Evolutionary conservation across 2,797 vertebrate genomes (phyloP).

Genomic region (Schizopygopsis pylzovi): DNA sequence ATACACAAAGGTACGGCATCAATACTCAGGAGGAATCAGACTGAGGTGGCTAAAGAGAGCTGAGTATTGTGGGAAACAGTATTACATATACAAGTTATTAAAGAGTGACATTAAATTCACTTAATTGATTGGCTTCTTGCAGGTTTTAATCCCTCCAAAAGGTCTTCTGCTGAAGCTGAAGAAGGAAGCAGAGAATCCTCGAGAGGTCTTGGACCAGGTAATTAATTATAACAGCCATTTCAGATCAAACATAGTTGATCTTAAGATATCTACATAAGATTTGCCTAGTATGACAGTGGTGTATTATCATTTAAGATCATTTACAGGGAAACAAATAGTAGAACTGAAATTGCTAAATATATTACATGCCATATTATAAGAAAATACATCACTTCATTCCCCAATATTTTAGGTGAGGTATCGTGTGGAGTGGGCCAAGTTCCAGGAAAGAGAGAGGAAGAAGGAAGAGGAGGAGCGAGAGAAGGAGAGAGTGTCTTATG

Average conservation of each 20-base stretch:
- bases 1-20: constrained; percentile 90
- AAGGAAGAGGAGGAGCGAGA: constrained; percentile 98
- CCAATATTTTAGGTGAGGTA: constrained; percentile 86
- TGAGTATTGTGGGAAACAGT: not conserved
- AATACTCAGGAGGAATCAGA: not conserved
- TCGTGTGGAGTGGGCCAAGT: constrained; percentile 98
- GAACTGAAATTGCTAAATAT: not conserved
- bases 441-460: constrained; percentile 96
- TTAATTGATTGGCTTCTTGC: constrained; percentile 59
- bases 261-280: not conserved
- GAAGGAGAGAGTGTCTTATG: constrained; percentile 95
- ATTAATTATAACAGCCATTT: constrained; percentile 44
- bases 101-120: not conserved
- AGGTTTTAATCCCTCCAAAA: constrained; percentile 98
- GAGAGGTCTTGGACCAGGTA: constrained; percentile 98
- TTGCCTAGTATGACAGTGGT: not conserved
- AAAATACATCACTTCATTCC: not conserved
- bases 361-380: not conserved
- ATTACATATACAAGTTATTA: not conserved
- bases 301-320: not conserved
- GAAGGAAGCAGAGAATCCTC: constrained; percentile 92
- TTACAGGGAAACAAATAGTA: not conserved
- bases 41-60: not conserved
- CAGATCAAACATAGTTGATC: not conserved
- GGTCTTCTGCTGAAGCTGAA: constrained; percentile 93